Base-by-base conservation (phyloP, 1,140 invertebrate genomes). In the Drosophila auraria region DNA sequence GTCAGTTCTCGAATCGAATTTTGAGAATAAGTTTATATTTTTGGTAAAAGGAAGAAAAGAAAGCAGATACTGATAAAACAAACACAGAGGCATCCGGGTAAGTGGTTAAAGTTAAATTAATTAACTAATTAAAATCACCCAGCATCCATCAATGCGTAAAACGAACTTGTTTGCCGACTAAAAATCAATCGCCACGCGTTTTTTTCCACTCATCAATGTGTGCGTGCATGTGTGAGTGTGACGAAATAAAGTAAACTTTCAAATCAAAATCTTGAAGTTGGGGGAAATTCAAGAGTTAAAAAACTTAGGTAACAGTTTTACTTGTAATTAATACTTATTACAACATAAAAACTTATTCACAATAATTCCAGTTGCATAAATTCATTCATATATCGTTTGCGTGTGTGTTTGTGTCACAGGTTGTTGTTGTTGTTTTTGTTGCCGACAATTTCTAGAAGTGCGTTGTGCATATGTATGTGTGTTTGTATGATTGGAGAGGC, bases 1-100 rank as follows among this genome's bases (percentile, higher is more conserved):
- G 25, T 45, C 30, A 58, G 40, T 60, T 60, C 56, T 75, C 56
- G 72, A 75, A 62, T 58, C 44, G 33, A 71, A 25, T 47, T 75
- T 64, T 75, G 58, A 74, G 69, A 75, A 75, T 75, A 56, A 80
- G 76, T 84, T 89, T 89, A 83, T 87, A 89, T 86, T 77, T 79
- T 59, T 50, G 69, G 57, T 25, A 51, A 44, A 70, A 82, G 70
- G 61, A 89, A 63, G 62, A 82, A 75, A 59, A 54, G 25, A 74
- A 72, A 73, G 38, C 82, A 86, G 84, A 86, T 86, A 86, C 86
- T 89, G 86, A 89, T 74, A 14, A 82, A 73, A 82, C 20, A 73
- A 80, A 86, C 79, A 54, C 84, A 89, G 87, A 90, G 86, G 86
- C 86, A 89, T 89, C 86, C 86, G 86, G 86, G 86, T 89, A 82